phyloP scores from a whole-genome alignment of 2,888 invertebrate species.

The Amphipyra berbera region DNA sequence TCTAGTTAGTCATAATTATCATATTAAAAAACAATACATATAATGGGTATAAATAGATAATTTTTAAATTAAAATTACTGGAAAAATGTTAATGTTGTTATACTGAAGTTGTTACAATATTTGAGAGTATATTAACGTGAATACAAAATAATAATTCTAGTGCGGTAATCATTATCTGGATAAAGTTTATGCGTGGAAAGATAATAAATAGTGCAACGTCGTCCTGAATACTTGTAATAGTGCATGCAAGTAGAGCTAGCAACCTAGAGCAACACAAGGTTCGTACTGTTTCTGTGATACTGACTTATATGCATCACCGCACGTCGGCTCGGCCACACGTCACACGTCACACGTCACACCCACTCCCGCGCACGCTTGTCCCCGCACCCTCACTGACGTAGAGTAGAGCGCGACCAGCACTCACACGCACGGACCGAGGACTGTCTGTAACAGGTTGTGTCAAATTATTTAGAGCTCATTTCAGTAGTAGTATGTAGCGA shows the following conservation, averaged over 20 bases:
- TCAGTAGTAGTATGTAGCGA: conserved; percentile 42
- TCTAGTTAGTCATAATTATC: conserved; percentile 84
- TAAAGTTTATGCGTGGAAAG: conserved; percentile 78
- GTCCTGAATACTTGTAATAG: conserved; percentile 63
- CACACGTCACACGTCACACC: conserved; percentile 10
- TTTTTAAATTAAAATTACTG: conserved; percentile 79
- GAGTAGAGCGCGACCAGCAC: conserved; percentile 4
- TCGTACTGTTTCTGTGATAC: conserved; percentile 56
- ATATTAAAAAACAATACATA: conserved; percentile 76
- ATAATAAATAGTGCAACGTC: conserved; percentile 80
- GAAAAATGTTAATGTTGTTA: conserved; percentile 89
- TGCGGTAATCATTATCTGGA: conserved; percentile 77
- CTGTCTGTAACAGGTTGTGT: conserved; percentile 66
- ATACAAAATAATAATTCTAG: conserved; percentile 82
- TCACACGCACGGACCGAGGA: conserved; percentile 33
- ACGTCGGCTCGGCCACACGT: conserved; percentile 22
- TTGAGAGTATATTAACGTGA: conserved; percentile 89
- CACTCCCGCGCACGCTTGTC: conserved; percentile 18
- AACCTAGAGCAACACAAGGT: conserved; percentile 30
- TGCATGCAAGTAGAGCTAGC: conserved; percentile 33
- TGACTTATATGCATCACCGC: conserved; percentile 40
- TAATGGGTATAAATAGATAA: conserved; percentile 84
- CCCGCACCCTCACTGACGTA: conserved; percentile 15
- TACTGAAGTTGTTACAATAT: conserved; percentile 90
- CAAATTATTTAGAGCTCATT: conserved; percentile 60